Conservation (phyloP, 2,888 invertebrate species). For the Phengaris alcon region DNA sequence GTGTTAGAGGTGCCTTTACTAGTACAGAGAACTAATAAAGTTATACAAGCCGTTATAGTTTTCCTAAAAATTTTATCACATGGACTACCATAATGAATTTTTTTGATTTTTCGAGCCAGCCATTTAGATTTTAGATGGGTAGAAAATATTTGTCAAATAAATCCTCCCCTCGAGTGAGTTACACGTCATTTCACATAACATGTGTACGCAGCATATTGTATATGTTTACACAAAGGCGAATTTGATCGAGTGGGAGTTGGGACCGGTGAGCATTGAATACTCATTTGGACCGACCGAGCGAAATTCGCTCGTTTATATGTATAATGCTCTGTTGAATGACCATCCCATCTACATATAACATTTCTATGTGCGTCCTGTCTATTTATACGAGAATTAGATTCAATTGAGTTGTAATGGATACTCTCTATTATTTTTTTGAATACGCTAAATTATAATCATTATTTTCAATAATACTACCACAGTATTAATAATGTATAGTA, state of each 20-base stretch:
- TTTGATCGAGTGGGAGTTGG: not conserved
- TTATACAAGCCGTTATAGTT: too few species aligned
- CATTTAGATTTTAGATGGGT: too few species aligned
- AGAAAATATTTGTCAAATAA: not conserved
- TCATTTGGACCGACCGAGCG: not conserved
- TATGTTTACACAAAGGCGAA: not conserved
- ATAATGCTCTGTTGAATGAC: slow-evolving; percentile 2
- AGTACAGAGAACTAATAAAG: too few species aligned
- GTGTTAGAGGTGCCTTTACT: too few species aligned
- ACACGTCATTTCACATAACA: not conserved
- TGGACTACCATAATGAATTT: too few species aligned
- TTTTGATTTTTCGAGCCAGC: too few species aligned
- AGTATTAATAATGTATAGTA: too few species aligned
- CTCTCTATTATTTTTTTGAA: not conserved
- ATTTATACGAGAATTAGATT: slow-evolving; percentile 8
- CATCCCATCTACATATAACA: slow-evolving; percentile 14
- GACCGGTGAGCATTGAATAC: slow-evolving; percentile 11
- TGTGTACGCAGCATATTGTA: not conserved
- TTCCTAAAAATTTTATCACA: too few species aligned
- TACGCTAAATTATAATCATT: not conserved
- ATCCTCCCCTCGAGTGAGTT: not conserved
- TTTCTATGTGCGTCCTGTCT: slow-evolving; percentile 8
- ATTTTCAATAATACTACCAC: not conserved
- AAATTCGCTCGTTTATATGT: slow-evolving; percentile 12
- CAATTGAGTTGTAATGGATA: slow-evolving; percentile 3